Evolutionary conservation across 2,113 vertebrate genomes (phyloP), one percentile per base, ranked within the genome.

Genomic region (Anser brachyrhynchus): DNA sequence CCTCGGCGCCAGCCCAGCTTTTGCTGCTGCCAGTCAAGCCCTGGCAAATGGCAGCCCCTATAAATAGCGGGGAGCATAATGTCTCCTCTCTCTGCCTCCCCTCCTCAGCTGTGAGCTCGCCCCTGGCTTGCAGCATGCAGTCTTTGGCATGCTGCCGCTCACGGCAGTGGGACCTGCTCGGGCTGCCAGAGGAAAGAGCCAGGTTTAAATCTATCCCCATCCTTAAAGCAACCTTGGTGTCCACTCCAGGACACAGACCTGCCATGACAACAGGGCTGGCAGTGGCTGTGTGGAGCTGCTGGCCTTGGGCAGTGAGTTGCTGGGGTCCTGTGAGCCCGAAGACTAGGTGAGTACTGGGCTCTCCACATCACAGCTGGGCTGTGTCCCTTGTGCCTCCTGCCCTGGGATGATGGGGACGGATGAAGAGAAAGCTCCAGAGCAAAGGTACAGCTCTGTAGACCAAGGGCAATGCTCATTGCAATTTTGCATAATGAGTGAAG

Each of bases 11-110:
- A 81, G 76, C 57, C 91, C 86, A 92, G 46, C 46, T 69, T 46
- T 81, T 87, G 84, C 52, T 89, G 73, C 89, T 94, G 89, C 65
- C 92, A 51, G 89, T 89, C 89, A 89, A 78, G 52, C 20, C 52
- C 80, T 87, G 86, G 94, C 92, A 92, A 57, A 93, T 55, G 37
- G 83, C 46, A 92, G 65, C 22, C 41, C 59, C 73, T 94, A 81
- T 84, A 95, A 97, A 97, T 96, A 96, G 84, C 46, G 1, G 0
- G 9, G 51, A 33, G 76, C 35, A 41, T 49, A 75, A 77, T 37
- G 52, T 67, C 2, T 2, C 70, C 46, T 93, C 57, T 67, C 65
- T 71, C 64, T 74, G 39, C 64, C 54, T 64, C 31, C 2, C 19
- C 31, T 49, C 66, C 41, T 74, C 46, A 52, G 51, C 70, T 72